A percentile compares a stretch with the other conserved stretches of the same genome.
Evolutionary conservation across 2,113 vertebrate species (phyloP).

Genomic region (Xenus cinereus): DNA sequence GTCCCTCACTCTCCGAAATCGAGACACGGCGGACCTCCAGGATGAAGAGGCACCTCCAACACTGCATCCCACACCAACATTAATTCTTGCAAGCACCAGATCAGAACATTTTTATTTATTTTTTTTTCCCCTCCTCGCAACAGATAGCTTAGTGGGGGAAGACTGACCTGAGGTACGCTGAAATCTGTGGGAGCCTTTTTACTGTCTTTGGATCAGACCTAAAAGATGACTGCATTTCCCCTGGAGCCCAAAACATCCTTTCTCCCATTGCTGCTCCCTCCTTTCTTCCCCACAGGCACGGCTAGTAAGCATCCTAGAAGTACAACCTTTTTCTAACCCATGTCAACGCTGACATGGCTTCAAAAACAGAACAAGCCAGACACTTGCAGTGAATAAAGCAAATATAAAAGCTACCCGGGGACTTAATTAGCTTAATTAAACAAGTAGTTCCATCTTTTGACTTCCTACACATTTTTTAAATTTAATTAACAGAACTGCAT

Average conservation of each 20-base stretch:
- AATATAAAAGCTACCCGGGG: slow-evolving; percentile 58
- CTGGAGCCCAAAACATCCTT: slow-evolving; percentile 23
- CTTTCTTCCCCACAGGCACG: slow-evolving; percentile 37
- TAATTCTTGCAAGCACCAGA: background rate
- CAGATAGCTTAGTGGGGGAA: background rate
- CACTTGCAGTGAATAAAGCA: slow-evolving; percentile 37
- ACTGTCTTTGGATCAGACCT: slow-evolving; percentile 2
- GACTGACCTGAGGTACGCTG: background rate
- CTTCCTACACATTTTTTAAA: slow-evolving; percentile 59
- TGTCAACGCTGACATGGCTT: slow-evolving; percentile 6
- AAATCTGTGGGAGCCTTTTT: slow-evolving; percentile 1
- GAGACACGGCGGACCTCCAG: background rate
- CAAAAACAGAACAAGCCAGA: slow-evolving; percentile 48
- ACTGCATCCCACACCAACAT: background rate
- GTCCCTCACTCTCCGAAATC: rapidly evolving
- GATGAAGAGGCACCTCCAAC: background rate
- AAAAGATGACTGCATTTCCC: background rate
- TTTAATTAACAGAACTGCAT: slow-evolving; percentile 66
- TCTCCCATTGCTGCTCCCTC: background rate
- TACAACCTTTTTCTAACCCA: background rate
- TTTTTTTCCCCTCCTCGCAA: background rate
- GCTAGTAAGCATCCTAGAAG: background rate
- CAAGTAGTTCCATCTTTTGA: slow-evolving; percentile 52
- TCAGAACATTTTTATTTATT: background rate
- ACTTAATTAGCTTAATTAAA: slow-evolving; percentile 67